Evolutionary conservation across 2,888 invertebrate species (phyloP), one percentile per base, ranked within the genome.

Genomic region (Phorcus lineatus): DNA sequence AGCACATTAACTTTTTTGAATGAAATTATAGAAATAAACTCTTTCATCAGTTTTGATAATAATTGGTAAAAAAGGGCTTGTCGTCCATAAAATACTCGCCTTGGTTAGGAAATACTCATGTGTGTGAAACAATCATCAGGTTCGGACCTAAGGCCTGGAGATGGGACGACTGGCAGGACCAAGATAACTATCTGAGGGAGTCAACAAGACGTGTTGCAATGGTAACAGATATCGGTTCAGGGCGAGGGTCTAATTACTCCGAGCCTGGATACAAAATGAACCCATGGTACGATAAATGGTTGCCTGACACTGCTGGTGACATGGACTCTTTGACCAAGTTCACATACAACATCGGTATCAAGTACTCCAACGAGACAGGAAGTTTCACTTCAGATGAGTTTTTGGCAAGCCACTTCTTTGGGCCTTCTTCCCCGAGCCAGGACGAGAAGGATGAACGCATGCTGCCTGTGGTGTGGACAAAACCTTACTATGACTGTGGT

Each of bases 401-500:
- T 78, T 79, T 87, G 16, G 78, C 80, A 0, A 85, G 78, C 77
- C 82, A 82, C 0, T 91, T 92, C 83, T 91, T 91, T 77, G 92
- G 92, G 0, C 92, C 92, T 0, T 57, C 86, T 1, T 82, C 82
- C 11, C 91, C 92, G 0, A 87, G 89, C 1, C 90, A 90, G 4
- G 79, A 77, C 6, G 85, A 86, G 17, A 78, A 74, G 0, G 84
- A 87, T 47, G 81, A 83, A 1, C 80, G 81, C 9, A 81, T 74
- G 52, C 97, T 98, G 0, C 99, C 99, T 13, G 97, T 99, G 0
- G 96, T 97, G 91, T 98, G 97, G 96, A 97, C 97, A 0, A 95
- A 96, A 80, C 99, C 99, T 0, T 99, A 99, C 92, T 99, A 97
- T 92, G 99, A 99, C 94, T 99, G 99, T 92, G 97, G 97, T 9